Evolutionary conservation across 2,113 vertebrate genomes (phyloP), one percentile per base, ranked within the genome.

Genomic region (Crotalus tigris): DNA sequence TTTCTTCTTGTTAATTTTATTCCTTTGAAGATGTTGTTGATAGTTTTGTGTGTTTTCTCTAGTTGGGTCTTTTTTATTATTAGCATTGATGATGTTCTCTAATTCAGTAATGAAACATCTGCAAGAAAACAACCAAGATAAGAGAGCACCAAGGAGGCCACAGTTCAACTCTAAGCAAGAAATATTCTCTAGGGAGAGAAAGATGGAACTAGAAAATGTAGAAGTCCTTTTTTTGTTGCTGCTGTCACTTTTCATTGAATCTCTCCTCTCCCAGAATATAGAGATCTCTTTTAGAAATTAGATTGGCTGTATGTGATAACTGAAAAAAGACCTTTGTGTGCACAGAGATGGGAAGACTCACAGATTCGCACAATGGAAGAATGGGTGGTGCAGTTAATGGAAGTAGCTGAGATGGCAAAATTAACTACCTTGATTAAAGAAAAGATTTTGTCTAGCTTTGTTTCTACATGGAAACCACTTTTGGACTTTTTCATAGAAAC

Each of bases 271-370:
- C 1, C 0, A 0, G 23, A 89, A 58, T 39, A 0, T 39, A 2
- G 49, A 85, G 12, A 81, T 59, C 89, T 23, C 58, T 95, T 91
- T 91, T 85, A 4, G 90, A 93, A 91, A 29, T 92, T 64, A 23
- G 92, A 87, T 91, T 88, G 59, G 9, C 23, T 88, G 12, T 15
- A 69, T n/a, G 29, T 69, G 64, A 69, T 69, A 69, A 69, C 29
- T 69, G 64, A 69, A 69, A 29, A 5, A 33, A 69, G 64, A 33
- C 5, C 64, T n/a, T 69, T n/a, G 13, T n/a, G 33, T 33, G 29
- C 13, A 33, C 33, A n/a, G 13, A 33, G 64, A 69, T 69, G 64
- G 64, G 33, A 69, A 69, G 29, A 69, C 5, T 33, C 13, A 33
- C 12, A 69, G 64, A 33, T 69, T 69, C 64, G 6, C 29, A 17